Percentiles rank a stretch among this genome's conserved stretches.
Conservation (phyloP, 2,888 invertebrate genomes). For the Cantharis nigra region DNA sequence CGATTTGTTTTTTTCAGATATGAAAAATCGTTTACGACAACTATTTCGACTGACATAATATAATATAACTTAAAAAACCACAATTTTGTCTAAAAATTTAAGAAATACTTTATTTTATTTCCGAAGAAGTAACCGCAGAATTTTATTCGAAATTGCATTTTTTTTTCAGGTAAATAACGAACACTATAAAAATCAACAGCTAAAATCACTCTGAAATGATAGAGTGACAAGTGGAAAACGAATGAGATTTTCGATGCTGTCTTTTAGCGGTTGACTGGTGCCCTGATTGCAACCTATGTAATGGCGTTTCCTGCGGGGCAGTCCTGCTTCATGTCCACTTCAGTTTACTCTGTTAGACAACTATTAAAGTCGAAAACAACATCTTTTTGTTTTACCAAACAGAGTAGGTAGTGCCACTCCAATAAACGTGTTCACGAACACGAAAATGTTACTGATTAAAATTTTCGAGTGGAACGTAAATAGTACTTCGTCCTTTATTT, state of each 20-base stretch:
- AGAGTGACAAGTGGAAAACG: conserved; percentile 41
- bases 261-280: conserved; percentile 39
- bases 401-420: background rate
- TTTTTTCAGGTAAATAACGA: conserved; percentile 7
- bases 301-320: conserved; percentile 35
- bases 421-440: background rate
- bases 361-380: conserved; percentile 29
- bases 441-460: background rate
- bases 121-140: background rate
- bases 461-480: background rate
- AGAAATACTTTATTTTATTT: background rate
- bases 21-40: conserved; percentile 70
- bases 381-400: conserved; percentile 23
- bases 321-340: conserved; percentile 35
- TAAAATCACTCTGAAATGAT: conserved; percentile 29
- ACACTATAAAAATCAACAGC: conserved; percentile 28
- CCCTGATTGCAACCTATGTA: conserved; percentile 41
- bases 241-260: conserved; percentile 42
- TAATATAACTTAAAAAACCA: background rate
- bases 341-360: conserved; percentile 36
- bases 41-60: conserved; percentile 52
- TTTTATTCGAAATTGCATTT: conserved; percentile 11
- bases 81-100: background rate
- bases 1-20: conserved; percentile 84
- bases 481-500: background rate